Percentiles rank a stretch among this genome's conserved stretches.
phyloP scores from a whole-genome alignment of 2,113 vertebrate genomes.

The Astur gentilis region DNA sequence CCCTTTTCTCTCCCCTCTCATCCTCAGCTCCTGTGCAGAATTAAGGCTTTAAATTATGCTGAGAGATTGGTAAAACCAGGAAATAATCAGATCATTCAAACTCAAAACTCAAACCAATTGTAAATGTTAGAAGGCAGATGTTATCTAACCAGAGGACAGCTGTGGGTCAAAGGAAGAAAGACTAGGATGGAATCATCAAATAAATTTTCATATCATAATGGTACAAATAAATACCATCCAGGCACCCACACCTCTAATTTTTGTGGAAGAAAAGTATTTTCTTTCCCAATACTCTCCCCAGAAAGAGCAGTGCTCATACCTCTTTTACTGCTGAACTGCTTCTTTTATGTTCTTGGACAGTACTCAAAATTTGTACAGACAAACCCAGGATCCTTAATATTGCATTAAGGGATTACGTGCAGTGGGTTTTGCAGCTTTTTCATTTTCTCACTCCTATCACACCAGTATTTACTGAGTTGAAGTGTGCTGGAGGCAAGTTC shows the following conservation, averaged over 20 bases:
- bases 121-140: background rate
- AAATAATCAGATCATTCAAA: background rate
- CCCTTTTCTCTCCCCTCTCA: background rate
- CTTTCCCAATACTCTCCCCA: background rate
- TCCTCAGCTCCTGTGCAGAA: background rate
- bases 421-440: background rate
- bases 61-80: background rate
- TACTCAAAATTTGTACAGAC: background rate
- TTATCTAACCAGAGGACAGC: background rate
- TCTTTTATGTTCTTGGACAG: background rate
- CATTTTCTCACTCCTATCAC: slow-evolving; percentile 6
- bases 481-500: slow-evolving; percentile 5
- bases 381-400: background rate
- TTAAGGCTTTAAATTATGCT: background rate
- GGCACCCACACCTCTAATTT: background rate
- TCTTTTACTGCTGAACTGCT: background rate
- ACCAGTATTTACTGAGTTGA: slow-evolving; percentile 6
- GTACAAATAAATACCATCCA: background rate
- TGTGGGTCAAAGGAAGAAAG: background rate
- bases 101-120: background rate
- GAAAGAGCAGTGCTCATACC: background rate
- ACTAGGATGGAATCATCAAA: background rate
- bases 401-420: slow-evolving; percentile 2
- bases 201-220: background rate
- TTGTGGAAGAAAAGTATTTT: background rate